A percentile compares a stretch with the other conserved stretches of the same genome.
Conservation (phyloP, 1,140 invertebrate species). For the Brachionus paranguensis region DNA sequence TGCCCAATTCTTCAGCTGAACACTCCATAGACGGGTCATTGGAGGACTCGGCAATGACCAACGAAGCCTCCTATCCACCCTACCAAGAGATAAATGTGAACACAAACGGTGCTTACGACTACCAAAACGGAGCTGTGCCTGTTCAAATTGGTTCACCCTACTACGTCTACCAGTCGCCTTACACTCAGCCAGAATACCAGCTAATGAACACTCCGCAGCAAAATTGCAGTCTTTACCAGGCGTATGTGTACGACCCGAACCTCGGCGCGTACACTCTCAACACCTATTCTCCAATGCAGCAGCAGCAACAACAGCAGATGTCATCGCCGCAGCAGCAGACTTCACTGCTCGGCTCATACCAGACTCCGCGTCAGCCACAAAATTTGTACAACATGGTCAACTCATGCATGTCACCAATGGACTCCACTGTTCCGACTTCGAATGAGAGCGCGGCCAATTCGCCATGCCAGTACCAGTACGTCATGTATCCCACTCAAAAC, state of each 20-base stretch:
- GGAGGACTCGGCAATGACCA: neutral
- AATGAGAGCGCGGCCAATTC: neutral
- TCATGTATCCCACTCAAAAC: neutral
- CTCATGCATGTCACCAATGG: constrained; percentile 26
- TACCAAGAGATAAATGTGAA: constrained; percentile 16
- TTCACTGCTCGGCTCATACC: neutral
- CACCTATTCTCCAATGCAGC: constrained; percentile 14
- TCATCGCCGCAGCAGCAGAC: neutral
- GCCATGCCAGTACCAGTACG: constrained; percentile 22
- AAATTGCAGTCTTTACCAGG: neutral
- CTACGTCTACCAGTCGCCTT: constrained; percentile 3
- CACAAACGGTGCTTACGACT: neutral
- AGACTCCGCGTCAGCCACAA: constrained; percentile 28
- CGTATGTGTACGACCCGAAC: constrained; percentile 5
- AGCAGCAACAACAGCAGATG: neutral
- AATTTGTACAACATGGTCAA: neutral
- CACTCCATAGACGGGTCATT: neutral
- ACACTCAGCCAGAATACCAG: constrained; percentile 1
- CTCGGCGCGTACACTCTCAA: constrained; percentile 7
- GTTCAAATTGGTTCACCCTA: constrained; percentile 13
- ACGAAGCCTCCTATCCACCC: neutral
- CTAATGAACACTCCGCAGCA: neutral
- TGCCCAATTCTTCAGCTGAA: neutral
- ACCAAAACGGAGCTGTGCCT: neutral
- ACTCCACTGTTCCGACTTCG: neutral